Conservation (phyloP, 2,113 vertebrate genomes). For the Echinops telfairi region DNA sequence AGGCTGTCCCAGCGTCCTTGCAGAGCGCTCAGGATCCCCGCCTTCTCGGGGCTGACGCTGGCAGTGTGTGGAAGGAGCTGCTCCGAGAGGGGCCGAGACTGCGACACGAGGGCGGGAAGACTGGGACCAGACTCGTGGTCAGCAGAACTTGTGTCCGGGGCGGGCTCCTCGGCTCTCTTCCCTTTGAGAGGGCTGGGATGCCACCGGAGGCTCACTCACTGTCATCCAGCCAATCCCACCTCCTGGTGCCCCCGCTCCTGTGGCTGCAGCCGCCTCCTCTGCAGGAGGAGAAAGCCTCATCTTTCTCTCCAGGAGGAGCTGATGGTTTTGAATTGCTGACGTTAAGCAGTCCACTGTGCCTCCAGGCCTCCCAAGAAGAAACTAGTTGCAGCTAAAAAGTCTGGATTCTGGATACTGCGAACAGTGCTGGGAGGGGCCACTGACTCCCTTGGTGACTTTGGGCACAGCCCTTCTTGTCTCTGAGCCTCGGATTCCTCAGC, state of each 20-base stretch:
- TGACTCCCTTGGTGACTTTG: neutral
- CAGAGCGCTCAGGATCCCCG: no score
- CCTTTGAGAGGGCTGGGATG: no score
- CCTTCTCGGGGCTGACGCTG: neutral
- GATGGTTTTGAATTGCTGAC: no score
- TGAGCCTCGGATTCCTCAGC: neutral
- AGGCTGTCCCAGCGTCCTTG: neutral
- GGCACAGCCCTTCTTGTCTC: neutral
- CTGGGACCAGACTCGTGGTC: neutral
- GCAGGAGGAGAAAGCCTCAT: no score
- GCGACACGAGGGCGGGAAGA: accelerated
- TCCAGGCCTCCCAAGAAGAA: no score
- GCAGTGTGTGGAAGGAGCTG: neutral
- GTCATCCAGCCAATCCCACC: no score
- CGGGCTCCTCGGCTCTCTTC: neutral
- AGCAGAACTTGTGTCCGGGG: neutral
- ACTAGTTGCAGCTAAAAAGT: no score
- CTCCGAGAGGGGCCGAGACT: neutral
- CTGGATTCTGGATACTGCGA: neutral
- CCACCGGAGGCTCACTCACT: neutral
- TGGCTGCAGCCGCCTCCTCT: no score
- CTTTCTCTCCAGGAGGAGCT: no score
- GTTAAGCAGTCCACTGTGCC: no score
- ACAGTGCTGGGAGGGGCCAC: neutral
- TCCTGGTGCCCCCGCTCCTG: no score